These are phyloP conservation scores for Dasypogon diadema DNA, from an alignment of 2,888 invertebrate species.

Conservation along the genomic window DNA sequence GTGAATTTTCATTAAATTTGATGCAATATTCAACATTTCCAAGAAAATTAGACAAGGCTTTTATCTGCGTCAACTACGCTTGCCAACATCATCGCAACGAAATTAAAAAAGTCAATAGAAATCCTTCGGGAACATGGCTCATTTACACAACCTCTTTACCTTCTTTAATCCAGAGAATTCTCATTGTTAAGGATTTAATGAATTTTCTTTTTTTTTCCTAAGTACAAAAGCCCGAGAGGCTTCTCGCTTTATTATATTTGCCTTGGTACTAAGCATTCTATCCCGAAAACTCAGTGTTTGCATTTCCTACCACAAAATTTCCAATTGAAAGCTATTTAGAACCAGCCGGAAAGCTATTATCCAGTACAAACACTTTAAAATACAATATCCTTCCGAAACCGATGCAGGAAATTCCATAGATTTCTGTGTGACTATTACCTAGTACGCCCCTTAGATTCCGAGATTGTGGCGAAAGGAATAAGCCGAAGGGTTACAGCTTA, in stretches of 20 bases:
- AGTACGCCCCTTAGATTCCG: slow-evolving; percentile 7
- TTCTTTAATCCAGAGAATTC: neutral
- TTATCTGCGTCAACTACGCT: no score
- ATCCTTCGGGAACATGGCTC: no score
- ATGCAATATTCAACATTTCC: no score
- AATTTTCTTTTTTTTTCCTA: slow-evolving; percentile 22
- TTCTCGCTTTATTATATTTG: slow-evolving; percentile 35
- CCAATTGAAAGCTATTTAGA: slow-evolving; percentile 38
- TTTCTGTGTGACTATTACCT: slow-evolving; percentile 43
- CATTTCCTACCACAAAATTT: slow-evolving; percentile 26
- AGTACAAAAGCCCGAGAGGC: neutral
- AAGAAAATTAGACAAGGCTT: no score
- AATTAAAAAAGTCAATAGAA: no score
- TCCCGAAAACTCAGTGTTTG: neutral
- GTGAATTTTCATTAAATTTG: no score
- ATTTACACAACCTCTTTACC: neutral
- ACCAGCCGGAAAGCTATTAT: slow-evolving; percentile 50
- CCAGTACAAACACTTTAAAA: slow-evolving; percentile 55
- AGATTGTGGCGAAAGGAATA: slow-evolving; percentile 11
- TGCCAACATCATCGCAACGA: no score
- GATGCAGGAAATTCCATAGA: slow-evolving; percentile 48
- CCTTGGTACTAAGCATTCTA: slow-evolving; percentile 6
- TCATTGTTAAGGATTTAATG: slow-evolving; percentile 24
- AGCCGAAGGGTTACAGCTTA: slow-evolving; percentile 1
- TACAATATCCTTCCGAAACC: slow-evolving; percentile 54